Conservation (phyloP, 1,140 invertebrate species). For the Mercenaria mercenaria region DNA sequence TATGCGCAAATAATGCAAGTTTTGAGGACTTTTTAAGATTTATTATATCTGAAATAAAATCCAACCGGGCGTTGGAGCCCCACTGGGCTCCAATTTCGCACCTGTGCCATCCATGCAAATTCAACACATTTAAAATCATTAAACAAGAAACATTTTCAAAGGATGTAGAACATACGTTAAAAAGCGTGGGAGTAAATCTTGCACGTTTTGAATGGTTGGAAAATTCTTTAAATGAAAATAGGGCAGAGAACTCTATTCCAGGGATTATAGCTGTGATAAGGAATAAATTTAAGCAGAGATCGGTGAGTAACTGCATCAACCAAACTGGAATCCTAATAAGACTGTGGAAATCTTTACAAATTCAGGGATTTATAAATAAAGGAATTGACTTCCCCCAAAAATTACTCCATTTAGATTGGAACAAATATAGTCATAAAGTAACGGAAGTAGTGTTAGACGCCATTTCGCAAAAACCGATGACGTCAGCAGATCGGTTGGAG, state of each 20-base stretch:
- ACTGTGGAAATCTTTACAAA: conserved; percentile 62
- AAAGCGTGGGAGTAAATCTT: conserved; percentile 33
- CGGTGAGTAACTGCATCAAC: not conserved
- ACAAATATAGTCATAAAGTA: not conserved
- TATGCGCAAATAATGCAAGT: conserved; percentile 47
- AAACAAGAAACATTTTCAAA: conserved; percentile 55
- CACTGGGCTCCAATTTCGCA: conserved; percentile 61
- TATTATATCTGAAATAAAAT: conserved; percentile 28
- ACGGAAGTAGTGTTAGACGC: conserved; percentile 19
- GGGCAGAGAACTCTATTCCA: conserved; percentile 21
- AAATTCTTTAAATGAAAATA: conserved; percentile 38
- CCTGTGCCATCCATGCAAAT: conserved; percentile 43
- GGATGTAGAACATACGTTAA: conserved; percentile 41
- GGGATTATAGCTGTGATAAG: conserved; percentile 40
- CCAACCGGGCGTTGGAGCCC: not conserved
- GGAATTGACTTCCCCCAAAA: not conserved
- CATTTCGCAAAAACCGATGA: conserved; percentile 28
- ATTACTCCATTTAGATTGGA: not conserved
- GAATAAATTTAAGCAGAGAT: not conserved
- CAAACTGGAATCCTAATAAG: not conserved
- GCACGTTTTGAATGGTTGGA: conserved; percentile 6
- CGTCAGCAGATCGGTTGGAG: not conserved
- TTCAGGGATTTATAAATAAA: conserved; percentile 50
- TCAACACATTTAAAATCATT: conserved; percentile 39
- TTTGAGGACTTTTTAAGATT: conserved; percentile 56